Evolutionary conservation across 2,113 vertebrate genomes (phyloP).

Genomic region (Chelonoidis abingdonii): DNA sequence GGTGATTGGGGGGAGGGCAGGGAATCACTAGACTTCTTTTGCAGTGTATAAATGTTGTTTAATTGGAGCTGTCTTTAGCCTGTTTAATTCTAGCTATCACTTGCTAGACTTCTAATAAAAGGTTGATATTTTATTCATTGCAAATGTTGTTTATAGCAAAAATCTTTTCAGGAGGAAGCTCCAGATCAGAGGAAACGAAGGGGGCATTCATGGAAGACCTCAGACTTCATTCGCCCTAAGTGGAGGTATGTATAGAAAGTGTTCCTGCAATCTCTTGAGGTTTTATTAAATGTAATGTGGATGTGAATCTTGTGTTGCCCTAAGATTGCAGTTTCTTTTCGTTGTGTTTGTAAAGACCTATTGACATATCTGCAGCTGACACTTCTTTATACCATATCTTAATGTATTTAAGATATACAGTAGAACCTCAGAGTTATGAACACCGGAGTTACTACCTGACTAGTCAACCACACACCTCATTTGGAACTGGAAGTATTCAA

Average conservation of each 20-base stretch:
- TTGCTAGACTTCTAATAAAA: neutral
- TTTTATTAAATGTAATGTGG: neutral
- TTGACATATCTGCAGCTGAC: neutral
- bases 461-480: too few relatives aligned
- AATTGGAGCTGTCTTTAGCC: neutral
- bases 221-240: neutral
- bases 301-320: fast-evolving
- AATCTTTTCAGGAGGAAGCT: conserved; percentile 69
- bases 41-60: neutral
- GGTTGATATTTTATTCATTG: neutral
- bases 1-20: neutral
- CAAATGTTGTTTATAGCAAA: neutral
- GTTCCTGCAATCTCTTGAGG: fast-evolving
- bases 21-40: neutral
- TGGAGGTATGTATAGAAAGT: conserved; percentile 84
- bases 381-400: neutral
- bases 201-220: neutral
- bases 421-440: too few relatives aligned
- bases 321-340: neutral
- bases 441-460: too few relatives aligned
- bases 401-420: neutral
- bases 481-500: too few relatives aligned
- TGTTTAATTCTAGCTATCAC: neutral
- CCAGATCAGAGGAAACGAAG: conserved; percentile 49
- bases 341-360: neutral